phyloP scores from a whole-genome alignment of 2,797 vertebrate genomes.

The Gallinago solitaria region DNA sequence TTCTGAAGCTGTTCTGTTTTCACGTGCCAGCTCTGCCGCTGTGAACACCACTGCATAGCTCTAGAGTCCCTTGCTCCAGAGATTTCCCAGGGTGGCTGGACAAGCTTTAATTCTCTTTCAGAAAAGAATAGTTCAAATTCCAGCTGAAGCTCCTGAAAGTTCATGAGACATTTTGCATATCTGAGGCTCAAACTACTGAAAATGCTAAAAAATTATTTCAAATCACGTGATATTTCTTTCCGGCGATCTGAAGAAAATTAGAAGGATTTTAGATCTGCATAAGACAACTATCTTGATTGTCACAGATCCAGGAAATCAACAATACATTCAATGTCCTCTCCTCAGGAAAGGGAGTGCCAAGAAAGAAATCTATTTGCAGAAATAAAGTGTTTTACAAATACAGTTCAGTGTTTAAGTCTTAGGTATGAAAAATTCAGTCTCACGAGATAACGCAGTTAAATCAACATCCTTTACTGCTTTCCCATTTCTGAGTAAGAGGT shows the following conservation, averaged over 20 bases:
- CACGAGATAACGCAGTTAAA: not conserved
- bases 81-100: not conserved
- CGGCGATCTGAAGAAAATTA: not conserved
- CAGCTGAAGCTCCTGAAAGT: not conserved
- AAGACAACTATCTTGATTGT: not conserved
- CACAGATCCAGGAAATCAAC: not conserved
- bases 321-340: accelerated
- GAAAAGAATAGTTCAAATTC: not conserved
- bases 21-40: not conserved
- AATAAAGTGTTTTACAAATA: not conserved
- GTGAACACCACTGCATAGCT: not conserved
- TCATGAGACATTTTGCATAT: not conserved
- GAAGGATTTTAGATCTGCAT: not conserved
- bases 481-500: constrained; percentile 51
- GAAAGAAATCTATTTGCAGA: not conserved
- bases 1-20: not conserved
- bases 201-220: not conserved
- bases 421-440: not conserved
- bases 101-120: not conserved
- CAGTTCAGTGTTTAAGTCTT: not conserved
- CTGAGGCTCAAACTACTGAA: not conserved
- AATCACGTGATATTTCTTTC: not conserved
- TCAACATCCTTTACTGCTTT: constrained; percentile 37
- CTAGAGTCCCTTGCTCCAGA: not conserved
- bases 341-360: not conserved